Evolutionary conservation across 2,797 vertebrate species (phyloP), one percentile per base, ranked within the genome.

Genomic region (Aulostomus chinensis): DNA sequence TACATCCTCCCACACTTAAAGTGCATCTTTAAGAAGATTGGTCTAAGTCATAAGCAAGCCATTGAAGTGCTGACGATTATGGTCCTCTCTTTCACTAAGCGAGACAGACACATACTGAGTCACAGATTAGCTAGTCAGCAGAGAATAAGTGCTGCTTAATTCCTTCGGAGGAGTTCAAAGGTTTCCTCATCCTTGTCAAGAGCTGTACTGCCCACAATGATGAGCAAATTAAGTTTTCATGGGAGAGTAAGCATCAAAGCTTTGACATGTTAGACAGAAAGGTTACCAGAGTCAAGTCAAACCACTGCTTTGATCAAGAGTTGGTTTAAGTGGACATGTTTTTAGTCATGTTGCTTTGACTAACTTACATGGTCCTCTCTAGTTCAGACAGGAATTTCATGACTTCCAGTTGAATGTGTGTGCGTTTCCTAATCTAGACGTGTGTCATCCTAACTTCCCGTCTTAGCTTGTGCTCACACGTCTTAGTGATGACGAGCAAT

Each of bases 81-180:
- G 59, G 80, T 81, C 78, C 70, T 39, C 50, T 71, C 57, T 80
- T 71, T 81, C 28, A 75, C 18, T 38, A 9, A 34, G 46, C 50
- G 43, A 80, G 60, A 83, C 65, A 66, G 53, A 40, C 37, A 32
- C 67, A 62, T 8, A 65, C 32, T 70, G 74, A 78, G 78, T 70
- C 56, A 65, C 52, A 75, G 73, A 77, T 81, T 74, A 80, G 38
- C 63, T 9, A 26, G 57, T 79, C 76, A 79, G 58, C 71, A 63
- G 51, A 82, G 80, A 69, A 64, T 56, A 64, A 40, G 32, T 42
- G 42, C 58, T 41, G 56, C 55, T 63, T 78, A 71, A 79, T 76
- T 74, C 76, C 68, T 38, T 62, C 21, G 26, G 39, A 69, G 60
- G 46, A 62, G 56, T 73, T 73, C 38, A 71, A 59, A 71, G 54